Evolutionary conservation across 1,140 invertebrate species (phyloP), one percentile per base, ranked within the genome.

Genomic region (Drosophila watanabei): DNA sequence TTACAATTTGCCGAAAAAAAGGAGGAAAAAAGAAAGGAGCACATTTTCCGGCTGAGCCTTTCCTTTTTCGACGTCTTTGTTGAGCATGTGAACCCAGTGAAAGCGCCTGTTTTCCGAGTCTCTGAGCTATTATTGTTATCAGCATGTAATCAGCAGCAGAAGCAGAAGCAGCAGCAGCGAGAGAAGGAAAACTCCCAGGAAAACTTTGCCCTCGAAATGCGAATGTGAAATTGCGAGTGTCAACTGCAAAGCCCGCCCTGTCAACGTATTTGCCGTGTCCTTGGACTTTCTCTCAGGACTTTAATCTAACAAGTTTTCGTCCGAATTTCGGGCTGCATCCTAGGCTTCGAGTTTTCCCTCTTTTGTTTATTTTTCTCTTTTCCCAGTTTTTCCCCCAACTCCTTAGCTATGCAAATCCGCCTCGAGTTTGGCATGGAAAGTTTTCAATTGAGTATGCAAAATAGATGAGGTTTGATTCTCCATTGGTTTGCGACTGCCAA

Each of bases 1-100:
- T 87, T 84, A 73, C 72, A 83, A 88, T 84, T 87, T 87, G 45
- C 76, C 51, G 14, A 66, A 61, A 72, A 43, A 66, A 61, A 72
- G 35, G n/a, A 52, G 16, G n/a, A 45, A 45, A 57, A 48, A 16
- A 18, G 54, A 70, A 72, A 52, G 35, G 41, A 39, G 39, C 48
- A 63, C 81, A 79, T 86, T 86, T 87, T 75, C 75, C 61, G 82
- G 49, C 43, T 61, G 57, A 62, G 49, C 41, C 64, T 66, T 77
- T 62, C 16, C 35, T 28, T 52, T 60, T 56, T 18, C 30, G 13
- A 1, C 6, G 18, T 18, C 60, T 30, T 28, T 78, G 43, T 48
- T 39, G 24, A 52, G 39, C 28, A 52, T 52, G 33, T 33, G 54
- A 41, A 57, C 35, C 14, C 54, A 28, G 54, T 28, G 3, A 51